A percentile compares a stretch with the other conserved stretches of the same genome.
phyloP scores from a whole-genome alignment of 2,797 vertebrate species.

The Sorex maritimensis region DNA sequence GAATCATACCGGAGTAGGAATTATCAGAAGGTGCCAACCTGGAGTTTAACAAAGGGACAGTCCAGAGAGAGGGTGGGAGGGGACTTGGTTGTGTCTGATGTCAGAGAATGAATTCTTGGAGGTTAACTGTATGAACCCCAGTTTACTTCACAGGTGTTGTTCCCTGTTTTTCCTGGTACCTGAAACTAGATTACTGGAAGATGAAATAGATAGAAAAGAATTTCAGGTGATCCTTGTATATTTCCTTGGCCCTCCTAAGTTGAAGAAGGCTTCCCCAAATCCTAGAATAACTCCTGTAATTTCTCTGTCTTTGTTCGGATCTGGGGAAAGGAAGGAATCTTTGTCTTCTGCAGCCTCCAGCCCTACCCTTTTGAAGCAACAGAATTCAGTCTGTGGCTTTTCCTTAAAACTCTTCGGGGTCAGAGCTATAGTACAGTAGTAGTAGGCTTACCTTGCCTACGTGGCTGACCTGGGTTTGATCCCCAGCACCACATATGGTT shows the following conservation, averaged over 20 bases:
- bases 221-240: constrained; percentile 10
- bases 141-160: background rate
- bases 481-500: background rate
- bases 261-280: background rate
- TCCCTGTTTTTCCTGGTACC: constrained; percentile 51
- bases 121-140: constrained; percentile 60
- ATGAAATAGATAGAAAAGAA: background rate
- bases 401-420: too few relatives aligned
- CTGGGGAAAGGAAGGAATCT: background rate
- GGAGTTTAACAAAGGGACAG: background rate
- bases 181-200: constrained; percentile 56
- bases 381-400: background rate
- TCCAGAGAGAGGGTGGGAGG: background rate
- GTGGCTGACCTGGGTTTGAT: too few relatives aligned
- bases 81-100: background rate
- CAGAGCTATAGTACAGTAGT: too few relatives aligned
- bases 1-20: constrained; percentile 67
- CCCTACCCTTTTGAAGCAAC: background rate
- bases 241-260: background rate
- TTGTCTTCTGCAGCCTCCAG: background rate
- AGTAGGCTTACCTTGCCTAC: too few relatives aligned
- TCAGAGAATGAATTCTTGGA: constrained; percentile 69
- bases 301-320: constrained; percentile 54
- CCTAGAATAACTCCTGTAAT: constrained; percentile 30
- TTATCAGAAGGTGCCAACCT: constrained; percentile 61